Conservation (phyloP, 1,140 invertebrate species). For the Lasioglossum baleicum region DNA sequence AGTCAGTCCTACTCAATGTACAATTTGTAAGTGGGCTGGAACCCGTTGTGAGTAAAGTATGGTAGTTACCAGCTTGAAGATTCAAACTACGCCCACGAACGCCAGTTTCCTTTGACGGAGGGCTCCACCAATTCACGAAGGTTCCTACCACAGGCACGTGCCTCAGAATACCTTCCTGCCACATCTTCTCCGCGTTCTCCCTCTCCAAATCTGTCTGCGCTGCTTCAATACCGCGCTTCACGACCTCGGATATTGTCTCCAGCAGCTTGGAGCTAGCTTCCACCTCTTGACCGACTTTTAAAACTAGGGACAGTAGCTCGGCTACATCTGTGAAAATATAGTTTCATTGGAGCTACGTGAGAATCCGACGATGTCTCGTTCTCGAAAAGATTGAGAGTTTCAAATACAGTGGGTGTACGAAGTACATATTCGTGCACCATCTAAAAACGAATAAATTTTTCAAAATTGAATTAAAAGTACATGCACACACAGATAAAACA, state of each 20-base stretch:
- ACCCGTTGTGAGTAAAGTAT: background rate
- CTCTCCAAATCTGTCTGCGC: constrained; percentile 94
- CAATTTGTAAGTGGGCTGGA: no score
- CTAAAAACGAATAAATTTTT: no score
- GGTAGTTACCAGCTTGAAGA: constrained; percentile 84
- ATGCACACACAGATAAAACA: no score
- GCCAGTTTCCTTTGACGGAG: constrained; percentile 85
- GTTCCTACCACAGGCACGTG: constrained; percentile 96
- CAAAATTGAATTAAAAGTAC: no score
- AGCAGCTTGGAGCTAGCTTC: constrained; percentile 95
- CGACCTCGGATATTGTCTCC: constrained; percentile 96
- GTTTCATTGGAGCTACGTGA: background rate
- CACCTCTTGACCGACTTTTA: constrained; percentile 92
- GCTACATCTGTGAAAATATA: constrained; percentile 85
- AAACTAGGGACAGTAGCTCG: constrained; percentile 92
- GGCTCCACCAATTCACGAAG: constrained; percentile 93
- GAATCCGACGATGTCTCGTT: no score
- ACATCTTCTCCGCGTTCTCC: constrained; percentile 92
- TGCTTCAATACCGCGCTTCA: constrained; percentile 95
- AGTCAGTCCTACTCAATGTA: background rate
- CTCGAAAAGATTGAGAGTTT: no score
- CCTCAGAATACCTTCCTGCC: constrained; percentile 95
- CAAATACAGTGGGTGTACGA: no score
- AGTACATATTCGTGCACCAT: no score
- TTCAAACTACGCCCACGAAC: constrained; percentile 94